Conservation (phyloP, 2,797 vertebrate genomes). For the Silurus aristotelis region DNA sequence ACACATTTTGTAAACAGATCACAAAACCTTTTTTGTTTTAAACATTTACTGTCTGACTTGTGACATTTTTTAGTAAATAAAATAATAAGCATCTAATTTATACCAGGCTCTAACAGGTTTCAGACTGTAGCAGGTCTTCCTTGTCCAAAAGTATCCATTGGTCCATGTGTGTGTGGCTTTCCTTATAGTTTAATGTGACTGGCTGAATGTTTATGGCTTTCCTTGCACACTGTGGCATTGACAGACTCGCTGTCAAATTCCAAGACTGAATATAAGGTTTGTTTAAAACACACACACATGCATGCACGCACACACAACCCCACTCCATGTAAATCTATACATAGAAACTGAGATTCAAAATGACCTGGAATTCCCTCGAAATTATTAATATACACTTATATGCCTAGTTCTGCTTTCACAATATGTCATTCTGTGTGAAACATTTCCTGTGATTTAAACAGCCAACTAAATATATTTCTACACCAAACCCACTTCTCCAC, state of each 20-base stretch:
- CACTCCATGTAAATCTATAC: conserved; percentile 25
- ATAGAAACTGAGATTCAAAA: conserved; percentile 2
- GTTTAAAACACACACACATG: conserved; percentile 53
- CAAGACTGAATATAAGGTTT: conserved; percentile 57
- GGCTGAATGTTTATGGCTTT: conserved; percentile 60
- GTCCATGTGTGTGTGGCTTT: conserved; percentile 11
- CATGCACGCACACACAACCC: conserved; percentile 34
- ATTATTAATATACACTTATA: neutral
- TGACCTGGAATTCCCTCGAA: neutral
- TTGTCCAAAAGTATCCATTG: conserved; percentile 13
- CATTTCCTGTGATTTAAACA: neutral
- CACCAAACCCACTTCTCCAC: neutral
- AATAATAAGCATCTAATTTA: conserved; percentile 1
- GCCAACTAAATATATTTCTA: neutral
- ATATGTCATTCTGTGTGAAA: neutral
- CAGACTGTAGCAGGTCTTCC: conserved; percentile 24
- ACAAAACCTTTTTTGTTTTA: neutral
- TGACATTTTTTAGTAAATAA: neutral
- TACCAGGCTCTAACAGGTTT: too few relatives aligned
- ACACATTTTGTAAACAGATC: neutral
- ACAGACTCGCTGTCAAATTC: conserved; percentile 58
- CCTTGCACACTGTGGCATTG: conserved; percentile 49
- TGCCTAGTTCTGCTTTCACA: neutral
- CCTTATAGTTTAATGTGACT: conserved; percentile 22
- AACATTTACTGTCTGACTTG: neutral